Evolutionary conservation across 2,888 invertebrate genomes (phyloP), one percentile per base, ranked within the genome.

Genomic region (Carpatolechia fugitivella): DNA sequence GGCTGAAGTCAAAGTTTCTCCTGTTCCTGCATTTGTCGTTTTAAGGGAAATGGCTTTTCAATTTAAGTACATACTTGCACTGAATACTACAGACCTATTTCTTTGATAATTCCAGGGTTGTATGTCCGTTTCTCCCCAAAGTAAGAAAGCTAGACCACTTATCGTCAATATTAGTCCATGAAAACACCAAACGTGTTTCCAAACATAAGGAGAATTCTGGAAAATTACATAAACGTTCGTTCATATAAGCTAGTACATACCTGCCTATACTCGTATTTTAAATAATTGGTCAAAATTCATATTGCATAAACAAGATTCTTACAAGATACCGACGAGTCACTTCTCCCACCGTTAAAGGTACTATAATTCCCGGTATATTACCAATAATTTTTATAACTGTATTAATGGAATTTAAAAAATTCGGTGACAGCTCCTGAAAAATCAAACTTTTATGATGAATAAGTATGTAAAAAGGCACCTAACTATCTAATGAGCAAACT

Each of bases 321-420:
- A 92, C 92, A 62, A 82, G 76, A 66, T 85, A 88, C 51, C 61
- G 71, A 55, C 88, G 78, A 8, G 91, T 92, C 8, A 92, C 85
- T 60, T 90, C 90, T 54, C 94, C 95, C 18, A 94, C 94, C 56
- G 94, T 83, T 59, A 93, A 80, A 0, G 95, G 93, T n/a, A 94
- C 91, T 54, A 95, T 92, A 60, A 95, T 93, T 10, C 95, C 95
- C 0, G 95, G 91, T 0, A 92, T 91, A 49, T 93, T 92, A 14
- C 94, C 95, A 58, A 95, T 80, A 56, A 94, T 94, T 71, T 95
- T 95, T 53, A 94, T 94, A 1, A 95, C 92, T 5, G 95, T 95
- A 62, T 94, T 94, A 8, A 95, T 75, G 11, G 94, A 93, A 38
- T 94, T 95, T 1, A 94, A 94, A 69, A 92, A 95, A 66, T 93